These are phyloP conservation scores for Drosophila burlai DNA, from an alignment of 1,140 invertebrate species.

Conservation along the genomic window DNA sequence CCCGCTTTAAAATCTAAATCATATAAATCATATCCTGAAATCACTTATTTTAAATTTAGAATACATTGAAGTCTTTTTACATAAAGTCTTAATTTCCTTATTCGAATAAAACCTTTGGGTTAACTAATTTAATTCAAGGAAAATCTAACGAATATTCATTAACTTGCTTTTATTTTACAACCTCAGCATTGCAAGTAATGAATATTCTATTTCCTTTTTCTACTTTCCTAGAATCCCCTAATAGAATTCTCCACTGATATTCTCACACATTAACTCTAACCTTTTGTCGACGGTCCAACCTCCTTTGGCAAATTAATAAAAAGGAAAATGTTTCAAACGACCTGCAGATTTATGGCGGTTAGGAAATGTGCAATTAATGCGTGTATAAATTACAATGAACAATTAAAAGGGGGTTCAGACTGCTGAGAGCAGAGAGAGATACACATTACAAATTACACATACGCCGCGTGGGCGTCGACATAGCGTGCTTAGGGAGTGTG, in stretches of 20 bases:
- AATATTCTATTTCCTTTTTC: constrained; percentile 17
- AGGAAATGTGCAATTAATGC: constrained; percentile 64
- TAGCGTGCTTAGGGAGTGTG: constrained; percentile 65
- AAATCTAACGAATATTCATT: not conserved
- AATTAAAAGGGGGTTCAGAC: constrained; percentile 35
- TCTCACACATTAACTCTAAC: constrained; percentile 41
- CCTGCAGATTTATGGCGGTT: constrained; percentile 60
- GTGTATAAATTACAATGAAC: constrained; percentile 57
- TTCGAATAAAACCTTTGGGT: not conserved
- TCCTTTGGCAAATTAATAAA: constrained; percentile 45
- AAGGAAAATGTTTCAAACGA: constrained; percentile 47
- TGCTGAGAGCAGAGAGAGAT: constrained; percentile 11
- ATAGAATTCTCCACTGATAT: constrained; percentile 31
- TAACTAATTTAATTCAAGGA: not conserved
- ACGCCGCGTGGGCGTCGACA: constrained; percentile 61
- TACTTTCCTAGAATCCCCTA: constrained; percentile 28
- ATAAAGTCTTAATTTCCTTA: not conserved
- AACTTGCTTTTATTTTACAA: not conserved
- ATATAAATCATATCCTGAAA: too few relatives aligned
- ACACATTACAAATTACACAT: constrained; percentile 45
- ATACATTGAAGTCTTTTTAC: too few relatives aligned
- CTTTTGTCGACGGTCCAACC: constrained; percentile 33
- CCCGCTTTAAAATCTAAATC: too few relatives aligned
- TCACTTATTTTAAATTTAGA: too few relatives aligned
- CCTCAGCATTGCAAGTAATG: not conserved